Base-by-base conservation (phyloP, 37 sponge, comb jelly and placozoan species). In the Hormiphora californensis region DNA sequence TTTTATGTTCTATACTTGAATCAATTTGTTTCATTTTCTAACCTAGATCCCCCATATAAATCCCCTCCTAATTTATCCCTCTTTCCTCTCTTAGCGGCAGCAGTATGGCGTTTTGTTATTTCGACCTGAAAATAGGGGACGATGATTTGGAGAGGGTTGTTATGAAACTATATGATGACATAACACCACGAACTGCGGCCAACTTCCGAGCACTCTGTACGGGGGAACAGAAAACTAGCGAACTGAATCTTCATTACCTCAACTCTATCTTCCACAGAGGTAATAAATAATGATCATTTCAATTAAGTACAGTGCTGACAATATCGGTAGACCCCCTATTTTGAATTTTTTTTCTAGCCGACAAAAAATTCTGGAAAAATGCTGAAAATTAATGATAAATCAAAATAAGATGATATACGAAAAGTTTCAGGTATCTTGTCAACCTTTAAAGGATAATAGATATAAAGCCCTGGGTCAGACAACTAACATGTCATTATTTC, bases 151-250 rank as follows among this genome's bases (percentile, higher is more conserved):
- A 65, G 25, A 15, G 68, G 39, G 34, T 65, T 5, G 34, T 65
- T 39, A 65, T 65, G 68, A 27, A 32, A 21, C 19, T 65, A 7
- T 65, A 65, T 25, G 68, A 65, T 28, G 68, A 65, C 39, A 35
- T 65, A 36, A 39, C 39, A 1, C 68, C 68, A 15, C 31, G 25
- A 65, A 65, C 68, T 8, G 31, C 38, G 3, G 68, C 68, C 5
- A 65, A 65, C 68, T 65, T 65, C 21, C 36, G 39, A 33, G 68
- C 68, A 3, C 39, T 65, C 38, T 65, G 68, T 25, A 65, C 68
- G 5, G 68, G 68, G 38, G 68, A 65, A 65, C 68, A 65, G 68
- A 65, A 65, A 25, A 65, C 34, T 7, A 39, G 3, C 1, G 68
- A 65, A 25, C 25, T 31, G 1, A 65, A 65, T 28, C 68, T 65